These are phyloP conservation scores for Toxotes chatareus DNA, from an alignment of 2,113 vertebrate genomes.

Conservation along the genomic window DNA sequence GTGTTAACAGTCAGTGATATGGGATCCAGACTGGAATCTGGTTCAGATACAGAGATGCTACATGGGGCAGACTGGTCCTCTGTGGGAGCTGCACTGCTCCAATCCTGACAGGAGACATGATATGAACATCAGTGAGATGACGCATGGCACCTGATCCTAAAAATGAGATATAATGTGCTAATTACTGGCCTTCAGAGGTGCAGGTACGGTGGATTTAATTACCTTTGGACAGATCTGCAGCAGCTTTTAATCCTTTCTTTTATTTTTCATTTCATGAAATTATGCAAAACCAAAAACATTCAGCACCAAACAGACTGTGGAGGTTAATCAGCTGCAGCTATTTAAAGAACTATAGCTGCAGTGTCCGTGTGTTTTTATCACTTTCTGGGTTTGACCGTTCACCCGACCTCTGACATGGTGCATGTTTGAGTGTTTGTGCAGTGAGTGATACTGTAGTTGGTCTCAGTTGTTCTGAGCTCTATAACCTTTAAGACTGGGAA, in stretches of 20 bases:
- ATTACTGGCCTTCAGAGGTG: too few species aligned
- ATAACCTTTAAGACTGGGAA: conserved; percentile 1
- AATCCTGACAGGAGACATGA: conserved; percentile 38
- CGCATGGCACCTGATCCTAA: neutral
- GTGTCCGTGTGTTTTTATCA: neutral
- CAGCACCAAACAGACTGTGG: too few species aligned
- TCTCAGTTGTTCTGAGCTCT: neutral
- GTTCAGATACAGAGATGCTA: conserved; percentile 39
- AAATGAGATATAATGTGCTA: too few species aligned
- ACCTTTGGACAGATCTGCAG: too few species aligned
- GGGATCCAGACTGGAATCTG: conserved; percentile 46
- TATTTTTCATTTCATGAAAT: too few species aligned
- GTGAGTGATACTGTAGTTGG: neutral
- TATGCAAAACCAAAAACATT: too few species aligned
- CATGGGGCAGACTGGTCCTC: conserved; percentile 18
- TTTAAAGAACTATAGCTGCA: neutral
- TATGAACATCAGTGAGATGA: neutral
- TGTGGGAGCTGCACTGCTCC: conserved; percentile 17
- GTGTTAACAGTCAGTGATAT: conserved; percentile 47
- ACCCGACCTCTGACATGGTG: neutral
- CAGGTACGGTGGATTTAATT: too few species aligned
- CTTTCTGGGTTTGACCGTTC: neutral
- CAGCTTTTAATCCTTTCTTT: too few species aligned
- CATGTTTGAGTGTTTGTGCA: neutral
- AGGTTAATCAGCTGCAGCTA: conserved; percentile 4